phyloP scores from a whole-genome alignment of 2,888 invertebrate species.

The Phytoseiulus persimilis region DNA sequence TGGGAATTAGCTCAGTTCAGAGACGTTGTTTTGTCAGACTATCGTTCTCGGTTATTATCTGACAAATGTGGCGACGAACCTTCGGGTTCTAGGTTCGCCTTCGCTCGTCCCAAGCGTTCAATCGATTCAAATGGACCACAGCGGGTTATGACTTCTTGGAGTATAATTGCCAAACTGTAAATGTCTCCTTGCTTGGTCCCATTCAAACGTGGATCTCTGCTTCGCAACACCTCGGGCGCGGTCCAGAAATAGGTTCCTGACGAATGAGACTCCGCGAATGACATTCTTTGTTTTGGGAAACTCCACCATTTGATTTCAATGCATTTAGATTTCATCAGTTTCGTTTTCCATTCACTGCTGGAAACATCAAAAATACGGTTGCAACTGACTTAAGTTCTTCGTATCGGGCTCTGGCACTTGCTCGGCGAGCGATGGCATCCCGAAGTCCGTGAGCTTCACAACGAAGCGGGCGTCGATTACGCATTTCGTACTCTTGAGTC shows the following conservation, averaged over 20 bases:
- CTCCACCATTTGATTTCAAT: too few species aligned
- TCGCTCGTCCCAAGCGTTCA: slow-evolving; percentile 44
- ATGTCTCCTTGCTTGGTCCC: slow-evolving; percentile 72
- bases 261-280: background rate
- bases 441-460: slow-evolving; percentile 79
- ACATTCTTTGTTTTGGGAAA: too few species aligned
- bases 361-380: too few species aligned
- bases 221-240: slow-evolving; percentile 70
- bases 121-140: slow-evolving; percentile 58
- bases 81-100: slow-evolving; percentile 43
- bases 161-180: slow-evolving; percentile 78
- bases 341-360: background rate
- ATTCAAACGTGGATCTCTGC: slow-evolving; percentile 56
- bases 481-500: slow-evolving; percentile 75
- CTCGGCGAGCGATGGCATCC: slow-evolving; percentile 53
- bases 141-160: slow-evolving; percentile 74
- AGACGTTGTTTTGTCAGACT: background rate
- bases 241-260: slow-evolving; percentile 72
- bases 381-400: background rate
- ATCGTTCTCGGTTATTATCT: too few species aligned
- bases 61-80: slow-evolving; percentile 39
- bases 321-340: too few species aligned
- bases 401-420: slow-evolving; percentile 40
- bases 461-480: slow-evolving; percentile 82
- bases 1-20: slow-evolving; percentile 37